Conservation (phyloP, 2,113 vertebrate species). For the Gyps fulvus region DNA sequence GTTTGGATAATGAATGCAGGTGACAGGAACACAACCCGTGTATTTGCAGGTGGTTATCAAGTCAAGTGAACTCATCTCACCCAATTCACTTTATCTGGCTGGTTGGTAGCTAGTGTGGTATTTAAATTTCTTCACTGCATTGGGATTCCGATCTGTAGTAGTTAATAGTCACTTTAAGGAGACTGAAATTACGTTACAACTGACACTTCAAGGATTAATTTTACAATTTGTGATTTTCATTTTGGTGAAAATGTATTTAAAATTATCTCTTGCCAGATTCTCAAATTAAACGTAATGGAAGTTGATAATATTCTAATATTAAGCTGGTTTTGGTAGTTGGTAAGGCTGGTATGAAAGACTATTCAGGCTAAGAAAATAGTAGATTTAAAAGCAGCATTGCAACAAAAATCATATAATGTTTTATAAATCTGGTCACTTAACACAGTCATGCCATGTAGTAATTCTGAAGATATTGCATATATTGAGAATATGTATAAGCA, state of each 20-base stretch:
- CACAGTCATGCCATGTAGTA: not conserved
- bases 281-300: slow-evolving; percentile 72
- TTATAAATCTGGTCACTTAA: not conserved
- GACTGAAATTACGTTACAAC: slow-evolving; percentile 60
- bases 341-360: slow-evolving; percentile 39
- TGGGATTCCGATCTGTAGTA: not conserved
- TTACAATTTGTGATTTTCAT: slow-evolving; percentile 72
- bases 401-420: not conserved
- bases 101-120: not conserved
- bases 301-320: slow-evolving; percentile 68
- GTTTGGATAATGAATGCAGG: not conserved
- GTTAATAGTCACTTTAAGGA: slow-evolving; percentile 52
- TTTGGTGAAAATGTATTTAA: slow-evolving; percentile 68
- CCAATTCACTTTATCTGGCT: not conserved
- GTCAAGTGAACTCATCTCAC: not conserved
- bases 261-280: slow-evolving; percentile 63
- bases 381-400: slow-evolving; percentile 16
- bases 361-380: slow-evolving; percentile 45
- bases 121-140: not conserved
- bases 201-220: slow-evolving; percentile 66
- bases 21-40: not conserved
- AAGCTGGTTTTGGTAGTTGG: slow-evolving; percentile 56
- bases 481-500: not conserved
- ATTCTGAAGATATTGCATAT: not conserved
- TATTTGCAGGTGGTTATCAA: not conserved